Evolutionary conservation across 1,140 invertebrate genomes (phyloP), one percentile per base, ranked within the genome.

Genomic region (Procambarus virginalis): DNA sequence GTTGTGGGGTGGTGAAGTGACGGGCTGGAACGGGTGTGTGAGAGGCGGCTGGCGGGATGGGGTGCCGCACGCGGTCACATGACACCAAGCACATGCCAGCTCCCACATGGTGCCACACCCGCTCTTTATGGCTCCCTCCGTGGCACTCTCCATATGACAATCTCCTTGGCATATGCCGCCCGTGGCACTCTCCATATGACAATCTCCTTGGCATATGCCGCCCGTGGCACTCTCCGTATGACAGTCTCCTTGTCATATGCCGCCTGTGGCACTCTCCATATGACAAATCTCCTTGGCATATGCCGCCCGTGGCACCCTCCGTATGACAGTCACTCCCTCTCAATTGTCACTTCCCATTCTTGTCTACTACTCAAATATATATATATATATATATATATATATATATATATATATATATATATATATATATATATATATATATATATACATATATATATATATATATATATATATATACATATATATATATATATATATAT

Each of bases 51-150:
- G 84, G 2, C 64, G 51, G 49, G 73, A 58, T 8, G 51, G 22
- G 75, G 73, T 82, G 75, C 81, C 87, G 87, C 81, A 51, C 87
- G 87, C 87, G 75, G 87, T 34, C 81, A 89, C 64, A 70, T 60
- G 87, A 89, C 81, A 89, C 87, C 87, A 70, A 75, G 87, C 87
- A 89, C 87, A 89, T 89, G 87, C 87, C 87, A 73, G 49, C 81
- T 68, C 51, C 22, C 48, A 55, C 51, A 34, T 81, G 79, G 79
- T 58, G 49, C 79, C 84, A 14, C 84, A 86, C 84, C 70, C 83
- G 6, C 22, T 78, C 75, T 55, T 45, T 8, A 49, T 73, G 49
- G 12, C 79, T 22, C 70, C 34, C 82, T 20, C 82, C 82, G 9
- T 12, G 64, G n/a, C 48, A 20, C 58, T 22, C 58, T 3, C 45